Percentiles rank a stretch among this genome's conserved stretches.
Evolutionary conservation across 2,797 vertebrate genomes (phyloP).

Genomic region (Xyrichtys novacula): DNA sequence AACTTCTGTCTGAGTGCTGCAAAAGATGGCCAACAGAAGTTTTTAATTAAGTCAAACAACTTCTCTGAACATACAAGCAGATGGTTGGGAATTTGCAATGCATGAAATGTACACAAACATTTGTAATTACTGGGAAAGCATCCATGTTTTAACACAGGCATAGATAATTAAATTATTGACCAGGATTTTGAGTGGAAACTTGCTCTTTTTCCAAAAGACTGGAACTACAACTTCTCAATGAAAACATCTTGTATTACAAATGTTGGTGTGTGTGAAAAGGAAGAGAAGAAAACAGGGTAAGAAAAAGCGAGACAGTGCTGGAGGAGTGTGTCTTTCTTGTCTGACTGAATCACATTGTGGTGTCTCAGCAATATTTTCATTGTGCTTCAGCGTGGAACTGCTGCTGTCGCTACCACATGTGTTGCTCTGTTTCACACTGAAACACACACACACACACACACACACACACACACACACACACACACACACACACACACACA

Average conservation of each 20-base stretch:
- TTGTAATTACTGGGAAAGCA: slow-evolving; percentile 44
- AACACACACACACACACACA: slow-evolving; percentile 14
- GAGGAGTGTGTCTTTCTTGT: slow-evolving; percentile 76
- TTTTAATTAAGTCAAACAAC: slow-evolving; percentile 60
- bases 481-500: not conserved
- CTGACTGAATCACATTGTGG: slow-evolving; percentile 71
- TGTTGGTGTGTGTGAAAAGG: slow-evolving; percentile 11
- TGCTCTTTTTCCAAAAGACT: slow-evolving; percentile 4
- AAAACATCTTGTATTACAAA: not conserved
- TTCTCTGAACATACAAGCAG: slow-evolving; percentile 44
- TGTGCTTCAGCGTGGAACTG: slow-evolving; percentile 47
- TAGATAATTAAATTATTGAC: slow-evolving; percentile 56
- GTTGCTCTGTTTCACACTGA: slow-evolving; percentile 16
- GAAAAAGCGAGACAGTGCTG: slow-evolving; percentile 60
- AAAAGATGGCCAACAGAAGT: slow-evolving; percentile 27
- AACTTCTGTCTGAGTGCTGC: slow-evolving; percentile 25
- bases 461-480: slow-evolving; percentile 5
- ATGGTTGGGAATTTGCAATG: slow-evolving; percentile 60
- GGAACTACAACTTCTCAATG: slow-evolving; percentile 2
- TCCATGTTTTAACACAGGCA: slow-evolving; percentile 41
- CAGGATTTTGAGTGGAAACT: slow-evolving; percentile 23
- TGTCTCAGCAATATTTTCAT: slow-evolving; percentile 72
- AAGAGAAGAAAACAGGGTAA: slow-evolving; percentile 17
- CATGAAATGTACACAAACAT: slow-evolving; percentile 61
- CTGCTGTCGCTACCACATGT: slow-evolving; percentile 47